A percentile compares a stretch with the other conserved stretches of the same genome.
These are phyloP conservation scores for Helogale parvula DNA, from an alignment of 2,113 vertebrate species.

Conservation along the genomic window DNA sequence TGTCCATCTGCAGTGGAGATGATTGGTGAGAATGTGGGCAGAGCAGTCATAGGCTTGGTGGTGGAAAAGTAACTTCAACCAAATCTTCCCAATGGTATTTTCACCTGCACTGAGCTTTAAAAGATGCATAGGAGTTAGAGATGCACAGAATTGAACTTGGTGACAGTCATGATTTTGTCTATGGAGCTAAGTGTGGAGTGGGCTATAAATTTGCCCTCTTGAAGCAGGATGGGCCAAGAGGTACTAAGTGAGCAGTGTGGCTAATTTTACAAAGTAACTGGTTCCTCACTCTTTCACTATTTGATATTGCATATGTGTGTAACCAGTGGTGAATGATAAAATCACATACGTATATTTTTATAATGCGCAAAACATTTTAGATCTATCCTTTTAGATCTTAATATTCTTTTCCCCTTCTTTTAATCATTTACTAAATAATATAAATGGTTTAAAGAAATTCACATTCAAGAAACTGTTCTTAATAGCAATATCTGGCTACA, in stretches of 20 bases:
- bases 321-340: not conserved
- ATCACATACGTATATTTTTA: not conserved
- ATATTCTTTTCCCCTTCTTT: not conserved
- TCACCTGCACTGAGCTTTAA: not conserved
- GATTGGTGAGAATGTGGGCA: not conserved
- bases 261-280: not conserved
- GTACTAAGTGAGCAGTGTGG: not conserved
- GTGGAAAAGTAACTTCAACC: not conserved
- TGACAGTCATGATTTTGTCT: not conserved
- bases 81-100: not conserved
- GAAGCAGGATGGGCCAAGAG: not conserved
- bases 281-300: not conserved
- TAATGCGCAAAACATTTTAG: not conserved
- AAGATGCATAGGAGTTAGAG: not conserved
- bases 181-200: not conserved
- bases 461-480: not conserved
- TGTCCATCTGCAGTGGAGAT: not conserved
- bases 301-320: not conserved
- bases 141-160: not conserved
- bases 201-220: not conserved
- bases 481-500: not conserved
- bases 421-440: not conserved
- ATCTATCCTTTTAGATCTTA: not conserved
- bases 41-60: not conserved
- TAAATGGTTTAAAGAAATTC: not conserved